Evolutionary conservation across 1,140 invertebrate species (phyloP).

Genomic region (Apis laboriosa): DNA sequence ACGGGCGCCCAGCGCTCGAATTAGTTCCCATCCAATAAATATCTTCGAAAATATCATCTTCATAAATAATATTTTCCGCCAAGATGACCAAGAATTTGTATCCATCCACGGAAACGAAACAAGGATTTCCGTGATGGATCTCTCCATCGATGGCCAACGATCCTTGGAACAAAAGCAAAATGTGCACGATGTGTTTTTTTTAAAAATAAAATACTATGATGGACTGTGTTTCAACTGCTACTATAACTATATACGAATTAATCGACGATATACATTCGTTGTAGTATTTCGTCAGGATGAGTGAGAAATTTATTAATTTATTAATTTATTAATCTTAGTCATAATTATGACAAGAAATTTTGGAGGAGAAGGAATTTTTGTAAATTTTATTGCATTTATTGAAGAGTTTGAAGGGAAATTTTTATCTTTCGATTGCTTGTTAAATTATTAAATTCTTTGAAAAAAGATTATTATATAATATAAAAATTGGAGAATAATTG

Average conservation of each 20-base stretch:
- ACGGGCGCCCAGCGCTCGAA: constrained; percentile 19
- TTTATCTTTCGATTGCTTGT: too few species aligned
- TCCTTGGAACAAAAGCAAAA: neutral
- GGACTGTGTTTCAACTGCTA: neutral
- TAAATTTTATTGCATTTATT: too few species aligned
- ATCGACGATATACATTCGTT: neutral
- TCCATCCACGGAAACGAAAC: neutral
- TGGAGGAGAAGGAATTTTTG: too few species aligned
- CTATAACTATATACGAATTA: neutral
- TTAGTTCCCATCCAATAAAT: constrained; percentile 18
- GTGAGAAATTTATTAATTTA: too few species aligned
- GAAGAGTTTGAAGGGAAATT: too few species aligned
- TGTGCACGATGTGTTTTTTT: too few species aligned
- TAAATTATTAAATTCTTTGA: too few species aligned
- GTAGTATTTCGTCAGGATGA: too few species aligned
- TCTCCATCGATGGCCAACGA: neutral
- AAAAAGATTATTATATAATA: too few species aligned
- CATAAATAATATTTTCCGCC: constrained; percentile 25
- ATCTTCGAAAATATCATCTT: constrained; percentile 19
- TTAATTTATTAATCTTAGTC: neutral
- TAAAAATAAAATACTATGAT: neutral
- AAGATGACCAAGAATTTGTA: neutral
- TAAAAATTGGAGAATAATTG: too few species aligned
- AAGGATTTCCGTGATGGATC: neutral
- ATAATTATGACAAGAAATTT: too few species aligned